Evolutionary conservation across 2,113 vertebrate genomes (phyloP).

Genomic region (Bubalus kerabau): DNA sequence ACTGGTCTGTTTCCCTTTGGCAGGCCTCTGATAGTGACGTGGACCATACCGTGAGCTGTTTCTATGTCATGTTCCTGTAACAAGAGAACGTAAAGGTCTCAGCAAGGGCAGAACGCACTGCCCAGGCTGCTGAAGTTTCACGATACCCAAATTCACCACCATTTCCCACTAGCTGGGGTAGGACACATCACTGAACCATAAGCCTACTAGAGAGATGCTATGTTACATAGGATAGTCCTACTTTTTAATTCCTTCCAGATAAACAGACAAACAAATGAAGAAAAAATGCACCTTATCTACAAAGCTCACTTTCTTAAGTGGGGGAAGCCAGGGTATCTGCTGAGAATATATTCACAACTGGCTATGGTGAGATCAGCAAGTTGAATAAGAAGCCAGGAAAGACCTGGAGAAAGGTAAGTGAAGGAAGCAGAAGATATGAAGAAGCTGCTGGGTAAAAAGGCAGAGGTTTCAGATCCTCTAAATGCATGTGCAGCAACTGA

Average conservation of each 20-base stretch:
- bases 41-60: constrained; percentile 91
- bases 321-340: neutral
- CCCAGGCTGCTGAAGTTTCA: constrained; percentile 1
- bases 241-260: neutral
- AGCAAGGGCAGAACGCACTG: constrained; percentile 18
- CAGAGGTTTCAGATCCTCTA: neutral
- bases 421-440: constrained; percentile 9
- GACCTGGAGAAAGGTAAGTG: neutral
- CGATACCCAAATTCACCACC: neutral
- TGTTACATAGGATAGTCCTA: neutral
- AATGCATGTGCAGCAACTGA: neutral
- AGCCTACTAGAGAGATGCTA: neutral
- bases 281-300: neutral
- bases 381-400: constrained; percentile 10
- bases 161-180: neutral
- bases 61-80: constrained; percentile 95
- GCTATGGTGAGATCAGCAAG: neutral
- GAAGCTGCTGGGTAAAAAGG: neutral
- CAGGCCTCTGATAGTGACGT: constrained; percentile 92
- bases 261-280: neutral
- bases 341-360: neutral
- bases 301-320: neutral
- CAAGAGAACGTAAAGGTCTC: constrained; percentile 55
- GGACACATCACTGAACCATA: neutral
- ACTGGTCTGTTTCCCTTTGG: constrained; percentile 93